These are phyloP conservation scores for Anadara kagoshimensis DNA, from an alignment of 1,140 invertebrate species.

Conservation along the genomic window DNA sequence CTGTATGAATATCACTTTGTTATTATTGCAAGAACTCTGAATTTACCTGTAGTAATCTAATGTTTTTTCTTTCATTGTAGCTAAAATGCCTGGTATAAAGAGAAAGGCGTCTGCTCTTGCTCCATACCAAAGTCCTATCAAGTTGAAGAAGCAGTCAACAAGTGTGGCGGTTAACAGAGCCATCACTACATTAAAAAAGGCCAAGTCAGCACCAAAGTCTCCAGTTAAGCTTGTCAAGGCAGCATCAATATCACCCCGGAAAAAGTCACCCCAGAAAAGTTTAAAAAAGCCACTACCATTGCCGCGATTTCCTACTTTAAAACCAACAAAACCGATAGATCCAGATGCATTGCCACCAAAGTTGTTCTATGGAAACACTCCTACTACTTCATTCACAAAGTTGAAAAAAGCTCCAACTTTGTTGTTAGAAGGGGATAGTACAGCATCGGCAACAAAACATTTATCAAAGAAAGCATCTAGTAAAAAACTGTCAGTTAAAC, in stretches of 20 bases:
- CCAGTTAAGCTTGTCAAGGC: constrained; percentile 3
- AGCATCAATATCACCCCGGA: background rate
- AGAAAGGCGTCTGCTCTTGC: constrained; percentile 16
- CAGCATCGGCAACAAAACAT: background rate
- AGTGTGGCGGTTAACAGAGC: constrained; percentile 14
- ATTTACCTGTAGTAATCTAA: background rate
- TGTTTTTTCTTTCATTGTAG: constrained; percentile 1
- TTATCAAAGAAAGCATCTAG: background rate
- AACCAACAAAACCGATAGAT: constrained; percentile 16
- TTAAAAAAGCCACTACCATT: constrained; percentile 3
- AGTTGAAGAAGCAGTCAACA: constrained; percentile 26
- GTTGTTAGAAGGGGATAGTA: background rate
- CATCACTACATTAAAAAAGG: background rate
- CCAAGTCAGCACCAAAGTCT: constrained; percentile 5
- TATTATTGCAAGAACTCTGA: background rate
- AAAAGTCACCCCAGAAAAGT: constrained; percentile 3
- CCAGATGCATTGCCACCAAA: background rate
- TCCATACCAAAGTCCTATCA: constrained; percentile 15
- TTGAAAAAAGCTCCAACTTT: constrained; percentile 13
- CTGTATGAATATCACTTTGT: too few relatives aligned
- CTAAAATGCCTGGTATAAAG: constrained; percentile 26
- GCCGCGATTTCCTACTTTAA: constrained; percentile 26
- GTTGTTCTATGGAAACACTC: background rate
- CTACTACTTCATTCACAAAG: constrained; percentile 7
- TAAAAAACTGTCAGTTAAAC: background rate